phyloP scores from a whole-genome alignment of 2,888 invertebrate species.

The Ceriagrion tenellum region DNA sequence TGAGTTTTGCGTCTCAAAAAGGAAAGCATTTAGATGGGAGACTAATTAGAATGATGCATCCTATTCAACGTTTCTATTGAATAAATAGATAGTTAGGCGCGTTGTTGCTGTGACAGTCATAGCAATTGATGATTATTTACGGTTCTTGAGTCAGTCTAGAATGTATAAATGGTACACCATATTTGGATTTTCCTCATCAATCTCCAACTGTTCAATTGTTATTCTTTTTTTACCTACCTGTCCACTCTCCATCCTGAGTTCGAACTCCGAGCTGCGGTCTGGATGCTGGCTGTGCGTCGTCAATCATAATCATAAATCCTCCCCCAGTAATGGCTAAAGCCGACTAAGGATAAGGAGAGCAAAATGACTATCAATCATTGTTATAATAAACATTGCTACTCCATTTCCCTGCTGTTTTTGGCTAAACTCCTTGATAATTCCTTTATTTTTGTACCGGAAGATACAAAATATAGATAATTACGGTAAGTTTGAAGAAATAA shows the following conservation, averaged over 20 bases:
- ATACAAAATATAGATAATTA: no score
- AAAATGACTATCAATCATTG: conserved; percentile 37
- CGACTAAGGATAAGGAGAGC: background rate
- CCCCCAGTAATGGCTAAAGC: background rate
- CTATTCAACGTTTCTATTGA: background rate
- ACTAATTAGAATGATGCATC: background rate
- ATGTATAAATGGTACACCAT: background rate
- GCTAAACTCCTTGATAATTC: background rate
- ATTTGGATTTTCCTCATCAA: conserved; percentile 9
- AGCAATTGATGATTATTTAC: background rate
- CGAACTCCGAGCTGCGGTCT: background rate
- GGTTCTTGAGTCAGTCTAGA: background rate
- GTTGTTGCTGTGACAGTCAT: background rate
- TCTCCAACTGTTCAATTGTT: conserved; percentile 32
- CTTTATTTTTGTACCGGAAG: background rate
- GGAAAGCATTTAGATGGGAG: background rate
- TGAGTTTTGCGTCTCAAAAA: background rate
- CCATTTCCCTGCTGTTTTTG: background rate
- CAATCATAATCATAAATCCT: conserved; percentile 58
- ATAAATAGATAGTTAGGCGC: conserved; percentile 3
- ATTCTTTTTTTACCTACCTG: background rate
- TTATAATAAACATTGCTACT: conserved; percentile 35
- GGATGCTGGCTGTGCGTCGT: conserved; percentile 28
- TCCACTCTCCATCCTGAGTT: background rate
- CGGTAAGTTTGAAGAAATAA: no score